A percentile compares a stretch with the other conserved stretches of the same genome.
Conservation (phyloP, 2,888 invertebrate species). For the Bimastos eiseni region DNA sequence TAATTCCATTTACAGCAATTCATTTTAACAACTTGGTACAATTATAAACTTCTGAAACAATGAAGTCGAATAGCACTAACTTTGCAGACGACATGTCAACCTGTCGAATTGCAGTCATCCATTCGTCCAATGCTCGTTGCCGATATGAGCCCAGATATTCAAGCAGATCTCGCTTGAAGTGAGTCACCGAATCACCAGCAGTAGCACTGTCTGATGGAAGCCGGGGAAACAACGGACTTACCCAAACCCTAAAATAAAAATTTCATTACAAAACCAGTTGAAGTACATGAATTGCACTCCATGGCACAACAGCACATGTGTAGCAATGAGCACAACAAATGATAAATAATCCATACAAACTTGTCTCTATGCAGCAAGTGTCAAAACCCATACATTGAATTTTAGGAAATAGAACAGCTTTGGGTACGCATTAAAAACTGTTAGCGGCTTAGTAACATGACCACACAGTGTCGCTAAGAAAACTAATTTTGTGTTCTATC, state of each 20-base stretch:
- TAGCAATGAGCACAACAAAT: too few relatives aligned
- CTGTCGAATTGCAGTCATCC: slow-evolving; percentile 74
- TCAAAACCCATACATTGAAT: too few relatives aligned
- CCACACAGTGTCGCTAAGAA: too few relatives aligned
- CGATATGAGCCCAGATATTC: slow-evolving; percentile 78
- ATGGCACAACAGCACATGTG: neutral
- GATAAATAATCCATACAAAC: too few relatives aligned
- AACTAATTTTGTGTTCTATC: too few relatives aligned
- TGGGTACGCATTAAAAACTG: too few relatives aligned
- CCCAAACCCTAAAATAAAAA: slow-evolving; percentile 74
- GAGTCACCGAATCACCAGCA: slow-evolving; percentile 79
- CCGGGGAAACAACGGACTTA: slow-evolving; percentile 78
- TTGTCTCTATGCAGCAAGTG: too few relatives aligned
- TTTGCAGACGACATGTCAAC: slow-evolving; percentile 82
- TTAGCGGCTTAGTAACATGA: too few relatives aligned
- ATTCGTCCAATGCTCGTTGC: slow-evolving; percentile 69
- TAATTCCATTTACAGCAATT: neutral
- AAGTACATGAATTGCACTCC: neutral
- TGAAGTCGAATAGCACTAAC: slow-evolving; percentile 64
- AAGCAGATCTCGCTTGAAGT: slow-evolving; percentile 78
- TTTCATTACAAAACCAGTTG: neutral
- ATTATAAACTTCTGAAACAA: neutral
- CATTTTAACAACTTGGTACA: neutral
- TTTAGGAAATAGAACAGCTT: too few relatives aligned
- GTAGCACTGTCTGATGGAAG: slow-evolving; percentile 57